Evolutionary conservation across 2,113 vertebrate species (phyloP).

Genomic region (Cygnus buccinator): DNA sequence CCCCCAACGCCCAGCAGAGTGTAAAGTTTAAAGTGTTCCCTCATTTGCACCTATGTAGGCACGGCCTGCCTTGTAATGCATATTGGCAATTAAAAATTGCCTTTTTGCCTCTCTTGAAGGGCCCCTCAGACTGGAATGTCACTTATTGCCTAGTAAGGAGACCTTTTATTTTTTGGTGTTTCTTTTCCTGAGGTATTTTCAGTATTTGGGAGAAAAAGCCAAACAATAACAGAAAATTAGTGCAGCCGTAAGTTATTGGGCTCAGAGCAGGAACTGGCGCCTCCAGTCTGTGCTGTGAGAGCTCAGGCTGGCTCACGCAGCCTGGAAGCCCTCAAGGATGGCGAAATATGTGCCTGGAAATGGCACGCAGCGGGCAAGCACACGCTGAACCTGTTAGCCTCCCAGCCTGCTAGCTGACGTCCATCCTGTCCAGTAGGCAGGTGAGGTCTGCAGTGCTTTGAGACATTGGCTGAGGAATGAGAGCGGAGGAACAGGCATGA

Average conservation of each 20-base stretch:
- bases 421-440: not conserved
- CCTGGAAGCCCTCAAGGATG: no score
- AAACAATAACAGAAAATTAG: not conserved
- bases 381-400: no score
- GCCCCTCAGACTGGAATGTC: not conserved
- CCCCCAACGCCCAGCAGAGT: not conserved
- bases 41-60: not conserved
- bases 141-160: not conserved
- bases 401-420: not conserved
- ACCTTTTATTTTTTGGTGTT: not conserved
- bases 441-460: not conserved
- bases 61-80: fast-evolving
- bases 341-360: not conserved
- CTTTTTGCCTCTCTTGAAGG: not conserved
- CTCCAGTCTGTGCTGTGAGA: not conserved
- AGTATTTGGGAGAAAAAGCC: not conserved
- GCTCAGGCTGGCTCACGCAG: not conserved
- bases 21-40: not conserved
- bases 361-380: not conserved
- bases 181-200: not conserved
- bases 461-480: not conserved
- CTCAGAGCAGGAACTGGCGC: not conserved
- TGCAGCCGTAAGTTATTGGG: not conserved
- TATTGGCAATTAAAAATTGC: not conserved
- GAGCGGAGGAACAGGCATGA: not conserved